These are phyloP conservation scores for Etheostoma nigrum DNA, from an alignment of 2,797 vertebrate species.

Conservation along the genomic window DNA sequence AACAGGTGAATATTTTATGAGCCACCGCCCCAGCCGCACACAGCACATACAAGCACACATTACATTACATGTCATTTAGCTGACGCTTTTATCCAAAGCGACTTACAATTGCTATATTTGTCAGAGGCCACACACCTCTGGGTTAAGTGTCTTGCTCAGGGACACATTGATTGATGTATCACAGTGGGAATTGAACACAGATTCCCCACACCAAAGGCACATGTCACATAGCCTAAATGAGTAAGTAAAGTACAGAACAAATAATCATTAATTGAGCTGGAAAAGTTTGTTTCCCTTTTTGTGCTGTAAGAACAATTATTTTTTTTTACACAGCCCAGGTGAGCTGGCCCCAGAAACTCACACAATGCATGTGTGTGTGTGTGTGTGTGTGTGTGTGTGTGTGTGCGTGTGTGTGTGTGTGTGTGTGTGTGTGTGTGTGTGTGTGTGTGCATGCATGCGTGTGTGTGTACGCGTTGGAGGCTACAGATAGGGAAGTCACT, in stretches of 20 bases:
- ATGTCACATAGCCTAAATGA: constrained; percentile 8
- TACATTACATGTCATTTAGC: too few relatives aligned
- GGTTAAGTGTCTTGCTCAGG: too few relatives aligned
- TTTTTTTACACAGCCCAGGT: background rate
- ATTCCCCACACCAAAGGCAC: too few relatives aligned
- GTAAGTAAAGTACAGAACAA: constrained; percentile 30
- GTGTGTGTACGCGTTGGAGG: constrained; percentile 35
- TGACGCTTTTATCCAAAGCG: too few relatives aligned
- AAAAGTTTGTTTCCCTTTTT: constrained; percentile 33
- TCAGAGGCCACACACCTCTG: too few relatives aligned
- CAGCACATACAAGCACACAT: background rate
- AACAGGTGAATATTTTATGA: constrained; percentile 76
- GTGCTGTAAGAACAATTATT: constrained; percentile 1
- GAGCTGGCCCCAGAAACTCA: constrained; percentile 24
- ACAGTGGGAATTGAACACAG: too few relatives aligned
- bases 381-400: constrained; percentile 17
- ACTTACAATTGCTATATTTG: too few relatives aligned
- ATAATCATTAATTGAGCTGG: constrained; percentile 40
- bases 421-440: background rate
- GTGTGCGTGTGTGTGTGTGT: constrained; percentile 3
- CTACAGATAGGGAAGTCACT: constrained; percentile 61
- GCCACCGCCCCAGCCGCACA: constrained; percentile 16
- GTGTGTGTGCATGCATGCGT: constrained; percentile 13
- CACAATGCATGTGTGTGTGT: constrained; percentile 27
- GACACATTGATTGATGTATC: too few relatives aligned